Percentiles rank a stretch among this genome's conserved stretches.
phyloP scores from a whole-genome alignment of 2,797 vertebrate genomes.

The Thripadectes ignobilis region DNA sequence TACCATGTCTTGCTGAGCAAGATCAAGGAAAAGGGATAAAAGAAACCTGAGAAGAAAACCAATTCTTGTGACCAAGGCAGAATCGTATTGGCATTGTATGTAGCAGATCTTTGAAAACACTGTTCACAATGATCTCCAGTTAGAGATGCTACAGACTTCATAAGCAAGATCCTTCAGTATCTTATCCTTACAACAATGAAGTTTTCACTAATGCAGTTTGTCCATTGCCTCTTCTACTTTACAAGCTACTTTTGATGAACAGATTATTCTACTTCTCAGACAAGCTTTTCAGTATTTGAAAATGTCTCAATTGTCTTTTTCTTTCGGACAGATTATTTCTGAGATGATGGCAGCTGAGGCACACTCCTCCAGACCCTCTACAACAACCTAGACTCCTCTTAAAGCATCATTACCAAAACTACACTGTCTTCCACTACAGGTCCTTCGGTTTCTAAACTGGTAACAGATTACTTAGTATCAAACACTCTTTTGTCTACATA shows the following conservation, averaged over 20 bases:
- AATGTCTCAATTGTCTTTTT: neutral
- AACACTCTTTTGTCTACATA: neutral
- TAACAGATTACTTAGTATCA: neutral
- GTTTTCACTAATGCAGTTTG: neutral
- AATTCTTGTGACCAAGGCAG: neutral
- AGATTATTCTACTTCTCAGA: neutral
- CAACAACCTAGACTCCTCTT: neutral
- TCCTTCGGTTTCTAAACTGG: neutral
- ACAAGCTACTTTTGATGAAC: neutral
- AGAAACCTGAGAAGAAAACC: neutral
- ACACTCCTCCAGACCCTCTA: neutral
- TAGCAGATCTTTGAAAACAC: neutral
- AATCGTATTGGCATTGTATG: neutral
- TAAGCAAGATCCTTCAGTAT: neutral
- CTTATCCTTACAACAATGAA: neutral
- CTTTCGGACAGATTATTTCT: neutral
- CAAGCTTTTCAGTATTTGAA: neutral
- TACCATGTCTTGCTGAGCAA: neutral
- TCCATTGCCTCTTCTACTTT: neutral
- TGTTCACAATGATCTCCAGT: rapidly evolving
- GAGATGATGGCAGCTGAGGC: neutral
- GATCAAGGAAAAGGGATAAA: neutral
- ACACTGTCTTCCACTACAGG: neutral
- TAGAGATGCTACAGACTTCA: neutral
- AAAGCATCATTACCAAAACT: neutral